Base-by-base conservation (phyloP, 2,888 invertebrate species). In the Parnassius glacialis region DNA sequence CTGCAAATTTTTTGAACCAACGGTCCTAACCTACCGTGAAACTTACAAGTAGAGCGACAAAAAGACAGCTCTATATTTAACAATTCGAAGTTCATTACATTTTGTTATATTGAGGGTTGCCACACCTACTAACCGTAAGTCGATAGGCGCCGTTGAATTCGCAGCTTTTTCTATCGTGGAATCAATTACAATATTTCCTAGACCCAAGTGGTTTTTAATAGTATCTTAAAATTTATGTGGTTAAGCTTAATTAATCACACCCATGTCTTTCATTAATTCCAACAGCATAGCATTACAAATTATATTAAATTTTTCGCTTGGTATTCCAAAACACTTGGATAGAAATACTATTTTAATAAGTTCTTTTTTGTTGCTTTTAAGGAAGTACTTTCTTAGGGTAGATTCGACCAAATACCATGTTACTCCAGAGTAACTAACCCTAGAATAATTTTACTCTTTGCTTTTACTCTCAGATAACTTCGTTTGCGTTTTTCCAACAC, bases 221-320 rank as follows among this genome's bases (percentile, higher is more conserved):
- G 84, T 77, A 12, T 76, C 79, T 69, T 67, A 72, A 74, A 68
- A 85, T 84, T 84, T 83, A 79, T 82, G 76, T 72, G 76, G 86
- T 82, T 80, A 85, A 79, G 85, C 76, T 80, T 74, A 72, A 83
- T 87, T 75, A 76, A 84, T 86, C 87, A 79, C 87, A 83, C 87
- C 89, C 79, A 80, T 75, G 66, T 69, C 70, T 69, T 70, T 73
- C 72, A 81, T 82, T 77, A 72, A 69, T 73, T 75, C 75, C 13
- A n/a, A 47, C 51, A 58, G 60, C 55, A 57, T 59, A 61, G 12
- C 25, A 41, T 52, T 52, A 52, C 10, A 52, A 52, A 52, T 50
- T 47, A 47, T 11, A 42, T 41, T 12, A 51, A 52, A 57, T 55
- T 55, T 51, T 20, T 55, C 43, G 10, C 9, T 9, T 56, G 41